Conservation (phyloP, 2,888 invertebrate genomes). For the Fissipunctia ypsillon region DNA sequence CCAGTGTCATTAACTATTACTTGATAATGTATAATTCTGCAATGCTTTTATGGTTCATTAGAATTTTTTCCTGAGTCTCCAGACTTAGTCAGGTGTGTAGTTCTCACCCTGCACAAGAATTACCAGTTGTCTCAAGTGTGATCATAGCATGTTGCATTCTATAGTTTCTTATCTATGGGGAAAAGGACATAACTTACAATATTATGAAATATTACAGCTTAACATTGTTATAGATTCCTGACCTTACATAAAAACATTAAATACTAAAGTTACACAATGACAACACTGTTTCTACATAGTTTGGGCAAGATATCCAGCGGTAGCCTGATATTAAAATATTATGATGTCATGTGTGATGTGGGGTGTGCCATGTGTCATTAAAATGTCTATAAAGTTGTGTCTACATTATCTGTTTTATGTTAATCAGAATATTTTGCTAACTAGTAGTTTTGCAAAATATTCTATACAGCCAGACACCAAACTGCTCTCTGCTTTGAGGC, state of each 20-base stretch:
- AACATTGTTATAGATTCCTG: background rate
- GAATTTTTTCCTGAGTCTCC: background rate
- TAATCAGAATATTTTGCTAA: background rate
- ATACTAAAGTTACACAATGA: background rate
- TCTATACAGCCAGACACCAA: background rate
- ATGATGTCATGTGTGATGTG: conserved; percentile 54
- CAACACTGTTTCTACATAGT: conserved; percentile 13
- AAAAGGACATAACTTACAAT: background rate
- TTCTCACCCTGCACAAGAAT: conserved; percentile 3
- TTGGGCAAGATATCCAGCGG: conserved; percentile 9
- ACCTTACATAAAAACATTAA: conserved; percentile 8
- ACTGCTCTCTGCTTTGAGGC: background rate
- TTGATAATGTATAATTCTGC: background rate
- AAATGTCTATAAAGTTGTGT: conserved; percentile 19
- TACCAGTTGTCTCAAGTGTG: background rate
- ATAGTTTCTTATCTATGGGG: background rate
- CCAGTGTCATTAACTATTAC: background rate
- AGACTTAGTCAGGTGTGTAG: background rate
- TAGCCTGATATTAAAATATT: conserved; percentile 36
- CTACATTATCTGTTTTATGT: conserved; percentile 4
- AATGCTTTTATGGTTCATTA: background rate
- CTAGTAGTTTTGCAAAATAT: background rate
- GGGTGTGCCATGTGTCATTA: conserved; percentile 51
- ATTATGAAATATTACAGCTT: background rate
- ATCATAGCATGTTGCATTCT: background rate